phyloP scores from a whole-genome alignment of 2,797 vertebrate genomes.

The Tenualosa thibaudeaui region DNA sequence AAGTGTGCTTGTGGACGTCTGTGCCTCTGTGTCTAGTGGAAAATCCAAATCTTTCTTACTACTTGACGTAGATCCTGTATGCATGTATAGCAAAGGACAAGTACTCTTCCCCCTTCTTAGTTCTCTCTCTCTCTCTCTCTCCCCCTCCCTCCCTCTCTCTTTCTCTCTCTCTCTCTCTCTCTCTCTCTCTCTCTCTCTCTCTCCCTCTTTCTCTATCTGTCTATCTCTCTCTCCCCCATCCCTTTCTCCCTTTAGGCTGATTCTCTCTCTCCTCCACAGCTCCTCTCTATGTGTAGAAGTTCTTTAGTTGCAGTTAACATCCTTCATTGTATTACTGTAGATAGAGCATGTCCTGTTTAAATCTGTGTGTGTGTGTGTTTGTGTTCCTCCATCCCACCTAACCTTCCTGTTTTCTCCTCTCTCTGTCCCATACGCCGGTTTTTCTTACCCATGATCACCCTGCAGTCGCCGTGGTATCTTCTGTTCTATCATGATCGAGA shows the following conservation, averaged over 20 bases:
- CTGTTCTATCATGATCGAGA: slow-evolving; percentile 58
- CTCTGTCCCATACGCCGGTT: slow-evolving; percentile 53
- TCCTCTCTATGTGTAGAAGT: not conserved
- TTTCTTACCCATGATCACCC: slow-evolving; percentile 68
- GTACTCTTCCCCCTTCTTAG: not conserved
- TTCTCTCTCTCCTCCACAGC: not conserved
- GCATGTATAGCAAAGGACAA: not conserved
- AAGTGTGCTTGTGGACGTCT: slow-evolving; percentile 17
- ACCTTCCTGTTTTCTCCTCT: slow-evolving; percentile 53
- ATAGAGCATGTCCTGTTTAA: not conserved
- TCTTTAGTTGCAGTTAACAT: slow-evolving; percentile 5
- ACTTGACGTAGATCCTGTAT: not conserved
- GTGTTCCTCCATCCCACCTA: slow-evolving; percentile 40
- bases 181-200: not conserved
- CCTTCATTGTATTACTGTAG: not conserved
- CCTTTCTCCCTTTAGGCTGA: not conserved
- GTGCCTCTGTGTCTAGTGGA: not conserved
- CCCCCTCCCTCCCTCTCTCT: too few relatives aligned
- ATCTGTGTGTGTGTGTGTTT: not conserved
- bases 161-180: not conserved
- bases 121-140: not conserved
- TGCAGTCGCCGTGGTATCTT: slow-evolving; percentile 77
- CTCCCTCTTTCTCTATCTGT: slow-evolving; percentile 34
- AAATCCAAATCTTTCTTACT: not conserved
- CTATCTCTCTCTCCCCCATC: not conserved